Evolutionary conservation across 2,113 vertebrate genomes (phyloP), one percentile per base, ranked within the genome.

Genomic region (Limanda limanda): DNA sequence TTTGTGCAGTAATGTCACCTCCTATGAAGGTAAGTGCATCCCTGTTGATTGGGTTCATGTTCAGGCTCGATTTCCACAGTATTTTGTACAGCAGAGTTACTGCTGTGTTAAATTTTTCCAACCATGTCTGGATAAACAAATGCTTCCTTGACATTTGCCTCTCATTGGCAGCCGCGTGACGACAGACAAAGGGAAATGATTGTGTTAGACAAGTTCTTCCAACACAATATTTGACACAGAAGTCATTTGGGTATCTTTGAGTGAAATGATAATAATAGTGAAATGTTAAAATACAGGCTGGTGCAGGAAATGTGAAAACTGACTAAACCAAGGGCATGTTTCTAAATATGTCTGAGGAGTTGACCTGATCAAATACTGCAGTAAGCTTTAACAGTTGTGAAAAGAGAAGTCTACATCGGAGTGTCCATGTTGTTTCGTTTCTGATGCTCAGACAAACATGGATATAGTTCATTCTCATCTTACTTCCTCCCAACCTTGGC

Each of bases 111-210:
- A 78, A 79, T 60, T 42, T 42, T 15, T 24, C 21, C 25, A 37
- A 51, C 60, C 73, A 55, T 75, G 68, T 71, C 47, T 5, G 0
- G 21, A 21, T 21, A 21, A 24, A 56, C 2, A 67, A 78, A 72
- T 72, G 54, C 37, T 57, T 66, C 25, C 31, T 27, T 63, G 40
- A 40, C 11, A 75, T 69, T 72, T 42, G 12, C 20, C 18, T 45
- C 2, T 25, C 54, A 31, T 45, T 55, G 35, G 51, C 31, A 63
- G 21, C 13, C 5, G 20, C 35, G 13, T 27, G 59, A 76, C 37
- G 20, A 51, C 47, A 17, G 47, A 20, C 14, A 17, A 18, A 51
- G 3, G 47, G 5, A 51, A 18, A 51, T 1, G 1, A 47, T 3
- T 17, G 45, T 17, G 27, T 42, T 55, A 54, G 23, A 42, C 45